Evolutionary conservation across 2,888 invertebrate genomes (phyloP).

Genomic region (Isotomurus palustris): DNA sequence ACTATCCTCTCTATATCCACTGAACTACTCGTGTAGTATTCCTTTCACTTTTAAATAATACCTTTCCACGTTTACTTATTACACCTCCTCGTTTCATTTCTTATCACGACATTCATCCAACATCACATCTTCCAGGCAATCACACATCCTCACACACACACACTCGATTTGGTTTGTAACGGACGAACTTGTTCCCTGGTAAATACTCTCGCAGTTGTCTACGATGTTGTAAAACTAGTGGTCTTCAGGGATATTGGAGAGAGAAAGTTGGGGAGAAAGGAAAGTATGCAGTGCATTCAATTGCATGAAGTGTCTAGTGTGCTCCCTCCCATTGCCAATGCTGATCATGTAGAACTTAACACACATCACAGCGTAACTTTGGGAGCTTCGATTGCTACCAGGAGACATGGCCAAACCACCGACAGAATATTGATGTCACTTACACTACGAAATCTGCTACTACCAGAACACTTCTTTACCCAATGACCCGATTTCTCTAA

Average conservation of each 20-base stretch:
- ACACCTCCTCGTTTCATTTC: slow-evolving; percentile 5
- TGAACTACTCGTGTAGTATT: too few species aligned
- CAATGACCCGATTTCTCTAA: too few species aligned
- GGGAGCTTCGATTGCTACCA: slow-evolving; percentile 23
- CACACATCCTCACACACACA: too few species aligned
- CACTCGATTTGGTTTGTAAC: too few species aligned
- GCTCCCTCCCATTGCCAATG: slow-evolving; percentile 7
- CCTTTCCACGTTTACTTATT: neutral
- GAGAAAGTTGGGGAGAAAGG: slow-evolving; percentile 1
- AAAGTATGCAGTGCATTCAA: slow-evolving; percentile 11
- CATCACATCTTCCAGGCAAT: neutral
- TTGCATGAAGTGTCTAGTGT: slow-evolving; percentile 5
- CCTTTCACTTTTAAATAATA: too few species aligned
- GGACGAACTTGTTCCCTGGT: too few species aligned
- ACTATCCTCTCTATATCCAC: too few species aligned
- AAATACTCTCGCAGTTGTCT: too few species aligned
- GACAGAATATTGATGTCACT: slow-evolving; percentile 14
- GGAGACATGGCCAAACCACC: slow-evolving; percentile 13
- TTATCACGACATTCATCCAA: neutral
- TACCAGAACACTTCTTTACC: too few species aligned
- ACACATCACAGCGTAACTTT: slow-evolving; percentile 20
- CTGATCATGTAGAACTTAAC: slow-evolving; percentile 13
- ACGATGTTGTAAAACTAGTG: too few species aligned
- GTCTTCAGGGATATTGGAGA: too few species aligned
- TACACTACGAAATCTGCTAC: neutral